Evolutionary conservation across 1,140 invertebrate species (phyloP).

Genomic region (Trichonephila clavipes): DNA sequence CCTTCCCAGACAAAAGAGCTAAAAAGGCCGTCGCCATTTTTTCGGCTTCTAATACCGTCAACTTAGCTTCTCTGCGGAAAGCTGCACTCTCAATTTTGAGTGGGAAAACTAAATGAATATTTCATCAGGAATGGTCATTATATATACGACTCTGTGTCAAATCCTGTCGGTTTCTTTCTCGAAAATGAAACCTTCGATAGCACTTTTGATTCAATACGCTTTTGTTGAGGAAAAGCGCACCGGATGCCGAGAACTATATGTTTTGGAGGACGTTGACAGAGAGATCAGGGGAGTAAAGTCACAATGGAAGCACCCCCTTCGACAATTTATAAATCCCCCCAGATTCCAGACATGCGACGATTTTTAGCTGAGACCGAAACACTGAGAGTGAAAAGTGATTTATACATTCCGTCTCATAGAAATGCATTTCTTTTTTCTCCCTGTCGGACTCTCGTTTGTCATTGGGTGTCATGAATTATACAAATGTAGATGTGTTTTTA

Average conservation of each 20-base stretch:
- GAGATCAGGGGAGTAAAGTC: slow-evolving; percentile 25
- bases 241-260: slow-evolving; percentile 37
- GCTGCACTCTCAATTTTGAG: not conserved
- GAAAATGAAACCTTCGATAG: slow-evolving; percentile 44
- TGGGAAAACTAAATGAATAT: slow-evolving; percentile 31
- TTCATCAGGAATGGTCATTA: slow-evolving; percentile 49
- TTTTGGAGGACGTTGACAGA: slow-evolving; percentile 25
- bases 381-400: slow-evolving; percentile 20
- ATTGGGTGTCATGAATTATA: slow-evolving; percentile 51
- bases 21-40: not conserved
- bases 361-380: not conserved
- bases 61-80: slow-evolving; percentile 9
- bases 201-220: slow-evolving; percentile 51
- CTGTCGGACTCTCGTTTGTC: not conserved
- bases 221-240: slow-evolving; percentile 29
- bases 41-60: slow-evolving; percentile 31
- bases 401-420: slow-evolving; percentile 31
- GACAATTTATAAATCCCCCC: slow-evolving; percentile 52
- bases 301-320: not conserved
- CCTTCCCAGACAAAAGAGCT: not conserved
- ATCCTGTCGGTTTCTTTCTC: not conserved
- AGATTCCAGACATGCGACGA: slow-evolving; percentile 9
- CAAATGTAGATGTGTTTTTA: slow-evolving; percentile 1
- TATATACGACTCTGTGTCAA: slow-evolving; percentile 38
- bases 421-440: slow-evolving; percentile 17